Conservation (phyloP, 2,888 invertebrate species). For the Villa cingulata region DNA sequence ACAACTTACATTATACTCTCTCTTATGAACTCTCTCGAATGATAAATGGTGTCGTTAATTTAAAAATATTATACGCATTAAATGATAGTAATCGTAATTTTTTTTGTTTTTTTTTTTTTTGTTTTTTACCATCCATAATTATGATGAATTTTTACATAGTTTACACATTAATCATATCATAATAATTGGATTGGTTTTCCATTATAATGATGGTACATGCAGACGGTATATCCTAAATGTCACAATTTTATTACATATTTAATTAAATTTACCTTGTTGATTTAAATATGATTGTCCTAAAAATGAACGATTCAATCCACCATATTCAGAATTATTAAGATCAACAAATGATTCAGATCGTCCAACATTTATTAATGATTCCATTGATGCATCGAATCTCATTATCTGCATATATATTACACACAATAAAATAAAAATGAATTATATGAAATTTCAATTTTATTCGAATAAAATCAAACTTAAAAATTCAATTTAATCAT, state of each 20-base stretch:
- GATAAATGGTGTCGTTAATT: too few species aligned
- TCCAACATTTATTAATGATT: slow-evolving; percentile 56
- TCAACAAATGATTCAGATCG: slow-evolving; percentile 77
- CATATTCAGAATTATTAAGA: slow-evolving; percentile 50
- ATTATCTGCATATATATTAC: slow-evolving; percentile 46
- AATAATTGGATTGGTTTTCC: too few species aligned
- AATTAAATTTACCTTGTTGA: slow-evolving; percentile 24
- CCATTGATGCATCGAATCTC: slow-evolving; percentile 67
- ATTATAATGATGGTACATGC: too few species aligned
- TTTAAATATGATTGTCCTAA: slow-evolving; percentile 19
- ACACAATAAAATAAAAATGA: not conserved
- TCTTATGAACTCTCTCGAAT: too few species aligned
- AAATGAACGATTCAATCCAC: slow-evolving; percentile 15
- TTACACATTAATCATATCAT: too few species aligned
- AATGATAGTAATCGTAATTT: too few species aligned
- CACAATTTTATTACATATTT: too few species aligned
- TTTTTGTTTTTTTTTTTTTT: too few species aligned
- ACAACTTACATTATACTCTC: too few species aligned
- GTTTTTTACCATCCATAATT: too few species aligned
- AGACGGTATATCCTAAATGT: not conserved
- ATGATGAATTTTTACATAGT: too few species aligned
- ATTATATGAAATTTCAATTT: not conserved
- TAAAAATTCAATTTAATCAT: slow-evolving; percentile 5
- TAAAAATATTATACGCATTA: too few species aligned
- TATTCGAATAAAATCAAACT: not conserved